These are phyloP conservation scores for Apodemia hepburni DNA, from an alignment of 2,888 invertebrate genomes.

Conservation along the genomic window DNA sequence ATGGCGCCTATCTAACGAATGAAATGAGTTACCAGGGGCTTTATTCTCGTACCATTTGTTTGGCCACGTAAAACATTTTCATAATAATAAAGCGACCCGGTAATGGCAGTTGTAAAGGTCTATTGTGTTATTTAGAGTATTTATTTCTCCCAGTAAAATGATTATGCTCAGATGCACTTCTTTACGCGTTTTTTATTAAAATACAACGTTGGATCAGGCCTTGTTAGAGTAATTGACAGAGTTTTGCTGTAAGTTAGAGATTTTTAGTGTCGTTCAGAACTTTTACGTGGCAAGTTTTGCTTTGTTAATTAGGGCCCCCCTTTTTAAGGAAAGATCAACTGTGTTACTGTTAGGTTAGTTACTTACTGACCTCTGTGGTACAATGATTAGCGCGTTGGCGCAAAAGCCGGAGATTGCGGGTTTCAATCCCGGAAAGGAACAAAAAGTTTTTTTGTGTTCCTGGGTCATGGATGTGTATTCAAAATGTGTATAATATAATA, in stretches of 20 bases:
- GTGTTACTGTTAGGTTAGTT: too few species aligned
- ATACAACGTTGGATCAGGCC: background rate
- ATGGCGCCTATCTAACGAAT: conserved; percentile 17
- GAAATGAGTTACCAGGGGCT: conserved; percentile 14
- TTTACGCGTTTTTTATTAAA: conserved; percentile 9
- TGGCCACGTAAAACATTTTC: conserved; percentile 19
- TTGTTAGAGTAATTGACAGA: conserved; percentile 5
- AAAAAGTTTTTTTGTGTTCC: too few species aligned
- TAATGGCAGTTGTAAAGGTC: conserved; percentile 17
- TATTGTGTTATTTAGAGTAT: conserved; percentile 16
- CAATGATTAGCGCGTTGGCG: too few species aligned
- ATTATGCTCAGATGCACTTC: conserved; percentile 16
- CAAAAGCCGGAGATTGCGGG: too few species aligned
- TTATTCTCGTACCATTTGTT: conserved; percentile 16
- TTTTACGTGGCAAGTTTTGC: background rate
- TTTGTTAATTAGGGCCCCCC: background rate
- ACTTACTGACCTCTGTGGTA: too few species aligned
- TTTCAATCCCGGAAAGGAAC: too few species aligned
- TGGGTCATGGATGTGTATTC: too few species aligned
- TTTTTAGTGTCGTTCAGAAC: background rate
- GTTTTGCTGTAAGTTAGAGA: background rate
- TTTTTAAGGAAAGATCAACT: too few species aligned
- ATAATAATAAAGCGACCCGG: conserved; percentile 19
- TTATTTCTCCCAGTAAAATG: conserved; percentile 11
- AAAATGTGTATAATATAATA: too few species aligned